Evolutionary conservation across 1,140 invertebrate species (phyloP), one percentile per base, ranked within the genome.

Genomic region (Drosophila kohkoa): DNA sequence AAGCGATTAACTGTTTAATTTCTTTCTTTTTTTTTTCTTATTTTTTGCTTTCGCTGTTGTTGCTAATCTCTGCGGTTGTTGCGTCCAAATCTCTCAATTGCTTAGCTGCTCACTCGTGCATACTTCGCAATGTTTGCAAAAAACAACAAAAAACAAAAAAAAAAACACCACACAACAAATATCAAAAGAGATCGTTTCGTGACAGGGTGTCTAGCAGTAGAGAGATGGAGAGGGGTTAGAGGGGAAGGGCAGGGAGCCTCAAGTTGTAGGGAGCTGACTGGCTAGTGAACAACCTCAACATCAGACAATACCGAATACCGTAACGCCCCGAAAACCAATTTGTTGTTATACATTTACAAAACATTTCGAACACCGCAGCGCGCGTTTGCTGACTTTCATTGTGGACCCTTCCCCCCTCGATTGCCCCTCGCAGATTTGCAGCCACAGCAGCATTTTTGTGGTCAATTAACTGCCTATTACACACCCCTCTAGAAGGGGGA

Each of bases 321-420:
- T 69, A 83, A 87, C 83, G 80, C 80, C 83, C 76, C 82, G 43
- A 67, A 86, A 79, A 87, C 72, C 83, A 88, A 88, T 87, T 87
- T 87, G 82, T 87, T 87, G 79, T 77, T 75, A 51, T 74, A 79
- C 68, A 79, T 81, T 79, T 70, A 69, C 75, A 79, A 86, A 82
- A 79, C 72, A 87, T 74, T 85, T 74, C 60, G 13, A 68, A 60
- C 57, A 54, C 46, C 65, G 35, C 41, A 41, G 1, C 38, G 49
- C 25, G 1, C 38, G 49, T 30, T 30, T 68, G 77, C 30, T 79
- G 75, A 87, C 82, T 86, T 86, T 82, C 81, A 82, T 82, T 82
- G 75, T 49, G 54, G 48, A 28, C 59, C 16, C 16, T 25, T 13
- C 16, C 15, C 6, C 62, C 28, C 30, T 15, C 15, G 15, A 15